Evolutionary conservation across 2,888 invertebrate genomes (phyloP).

Genomic region (Heterodera filipjevi): DNA sequence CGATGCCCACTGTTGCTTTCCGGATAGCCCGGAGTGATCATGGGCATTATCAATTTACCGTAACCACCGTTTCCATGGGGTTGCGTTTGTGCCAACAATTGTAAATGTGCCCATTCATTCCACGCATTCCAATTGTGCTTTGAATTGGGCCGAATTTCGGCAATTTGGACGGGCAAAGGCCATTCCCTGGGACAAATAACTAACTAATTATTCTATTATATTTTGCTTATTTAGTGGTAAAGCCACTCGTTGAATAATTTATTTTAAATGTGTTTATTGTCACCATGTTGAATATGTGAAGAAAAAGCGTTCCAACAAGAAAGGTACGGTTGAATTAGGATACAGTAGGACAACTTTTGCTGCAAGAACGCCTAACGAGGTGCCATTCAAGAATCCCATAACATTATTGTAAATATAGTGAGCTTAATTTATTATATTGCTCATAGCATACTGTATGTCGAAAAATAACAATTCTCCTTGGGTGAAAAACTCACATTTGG

Average conservation of each 20-base stretch:
- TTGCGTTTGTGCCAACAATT: too few relatives aligned
- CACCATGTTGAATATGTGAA: slow-evolving; percentile 92
- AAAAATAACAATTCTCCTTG: too few relatives aligned
- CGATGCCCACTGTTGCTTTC: slow-evolving; percentile 99
- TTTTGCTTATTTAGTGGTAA: too few relatives aligned
- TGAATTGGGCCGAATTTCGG: not conserved
- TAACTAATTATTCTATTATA: too few relatives aligned
- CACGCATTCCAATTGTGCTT: not conserved
- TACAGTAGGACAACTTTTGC: slow-evolving; percentile 96
- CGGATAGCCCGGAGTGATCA: slow-evolving; percentile 98
- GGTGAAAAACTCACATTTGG: not conserved
- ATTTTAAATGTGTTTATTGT: not conserved
- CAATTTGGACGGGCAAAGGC: not conserved
- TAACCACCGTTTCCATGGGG: slow-evolving; percentile 73
- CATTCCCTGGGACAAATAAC: not conserved
- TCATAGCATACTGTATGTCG: not conserved
- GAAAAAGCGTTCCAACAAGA: slow-evolving; percentile 95
- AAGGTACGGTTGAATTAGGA: slow-evolving; percentile 92
- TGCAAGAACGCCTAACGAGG: slow-evolving; percentile 99
- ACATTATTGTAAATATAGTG: slow-evolving; percentile 87
- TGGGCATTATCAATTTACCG: slow-evolving; percentile 78
- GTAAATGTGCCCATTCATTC: slow-evolving; percentile 31
- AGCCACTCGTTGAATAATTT: too few relatives aligned
- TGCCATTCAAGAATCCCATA: slow-evolving; percentile 88
- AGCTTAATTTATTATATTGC: not conserved